These are phyloP conservation scores for Autographa gamma DNA, from an alignment of 2,888 invertebrate genomes.

Conservation along the genomic window DNA sequence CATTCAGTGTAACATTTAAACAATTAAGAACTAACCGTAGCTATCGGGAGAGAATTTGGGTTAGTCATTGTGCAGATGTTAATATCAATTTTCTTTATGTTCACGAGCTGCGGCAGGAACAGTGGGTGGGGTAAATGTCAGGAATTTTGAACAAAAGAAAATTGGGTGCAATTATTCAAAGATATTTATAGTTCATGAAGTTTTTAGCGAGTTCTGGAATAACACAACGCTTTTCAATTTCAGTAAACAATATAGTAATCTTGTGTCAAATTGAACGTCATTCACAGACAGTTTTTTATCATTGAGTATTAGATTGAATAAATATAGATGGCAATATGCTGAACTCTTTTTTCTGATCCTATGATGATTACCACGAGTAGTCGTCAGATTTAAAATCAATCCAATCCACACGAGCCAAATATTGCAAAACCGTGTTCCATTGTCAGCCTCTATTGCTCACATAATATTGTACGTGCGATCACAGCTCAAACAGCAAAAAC, in stretches of 20 bases:
- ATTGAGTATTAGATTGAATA: too few relatives aligned
- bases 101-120: neutral
- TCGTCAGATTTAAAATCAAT: neutral
- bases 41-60: too few relatives aligned
- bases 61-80: slow-evolving; percentile 16
- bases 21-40: too few relatives aligned
- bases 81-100: slow-evolving; percentile 18
- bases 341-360: neutral
- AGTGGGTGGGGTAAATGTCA: slow-evolving; percentile 32
- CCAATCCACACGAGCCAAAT: neutral
- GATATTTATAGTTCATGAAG: slow-evolving; percentile 22
- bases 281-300: too few relatives aligned
- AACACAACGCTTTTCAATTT: neutral
- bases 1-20: too few relatives aligned
- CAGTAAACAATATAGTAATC: too few relatives aligned
- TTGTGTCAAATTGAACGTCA: too few relatives aligned
- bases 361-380: neutral
- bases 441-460: slow-evolving; percentile 1
- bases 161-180: slow-evolving; percentile 20
- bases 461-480: slow-evolving; percentile 19
- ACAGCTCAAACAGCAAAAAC: slow-evolving; percentile 28
- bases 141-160: slow-evolving; percentile 10
- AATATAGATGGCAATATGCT: too few relatives aligned
- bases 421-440: slow-evolving; percentile 15
- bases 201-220: neutral